Base-by-base conservation (phyloP, 2,113 vertebrate genomes). In the Zosterops borbonicus region DNA sequence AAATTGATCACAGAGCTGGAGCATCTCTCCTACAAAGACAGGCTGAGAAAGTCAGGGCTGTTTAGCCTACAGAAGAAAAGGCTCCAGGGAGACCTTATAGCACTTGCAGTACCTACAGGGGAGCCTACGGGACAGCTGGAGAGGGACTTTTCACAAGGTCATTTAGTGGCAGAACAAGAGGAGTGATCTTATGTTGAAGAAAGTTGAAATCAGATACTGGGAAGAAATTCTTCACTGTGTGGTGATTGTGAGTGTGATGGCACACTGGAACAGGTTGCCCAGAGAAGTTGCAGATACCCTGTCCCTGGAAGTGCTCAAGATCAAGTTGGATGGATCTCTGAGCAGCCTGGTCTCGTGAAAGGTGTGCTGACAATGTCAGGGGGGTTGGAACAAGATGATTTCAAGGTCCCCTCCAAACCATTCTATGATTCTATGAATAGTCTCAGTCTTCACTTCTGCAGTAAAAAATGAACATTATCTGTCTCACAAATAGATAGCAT, bases 311-410 rank as follows among this genome's bases (percentile, higher is more conserved):
- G 8, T 24, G 31, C 17, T 70, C 56, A 79, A 39, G n/a, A 79
- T 21, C 9, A 29, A 39, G 49, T 1, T 25, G n/a, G n/a, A 21
- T 41, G 20, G 9, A n/a, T n/a, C 15, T 67, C 46, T 46, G 37
- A 46, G 60, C 39, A 89, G 47, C 23, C 28, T 52, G 33, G 39
- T 46, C 46, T 53, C 17, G 3, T 39, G 55, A 46, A 82, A 68
- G 9, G 6, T 12, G 20, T 28, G 8, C 39, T 75, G 77, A 16
- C 33, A 16, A 67, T 2, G 4, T 28, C 3, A 20, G 20, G 7
- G 9, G 9, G 3, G 12, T 7, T 25, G 16, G 20, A 53, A 82
- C 0, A 0, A 67, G 46, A n/a, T 25, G 19, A 46, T 46, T 75
- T 46, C 18, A 75, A 67, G 46, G 39, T 31, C 13, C 3, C 5